phyloP scores from a whole-genome alignment of 1,140 invertebrate genomes.

The Caenorhabditis briggsae region DNA sequence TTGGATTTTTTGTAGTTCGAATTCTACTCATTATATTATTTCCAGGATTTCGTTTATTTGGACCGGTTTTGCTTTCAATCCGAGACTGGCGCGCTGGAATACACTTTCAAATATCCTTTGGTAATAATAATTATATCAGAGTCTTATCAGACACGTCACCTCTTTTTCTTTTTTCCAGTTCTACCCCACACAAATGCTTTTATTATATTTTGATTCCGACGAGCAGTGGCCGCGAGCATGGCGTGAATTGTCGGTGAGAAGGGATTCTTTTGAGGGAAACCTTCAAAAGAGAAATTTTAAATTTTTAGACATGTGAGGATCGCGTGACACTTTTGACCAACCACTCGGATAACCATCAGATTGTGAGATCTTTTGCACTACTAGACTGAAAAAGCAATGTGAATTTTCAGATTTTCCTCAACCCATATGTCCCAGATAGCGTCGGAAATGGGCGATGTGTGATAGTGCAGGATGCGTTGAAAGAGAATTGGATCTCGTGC shows the following conservation, averaged over 20 bases:
- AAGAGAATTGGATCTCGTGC: background rate
- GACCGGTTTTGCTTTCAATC: constrained; percentile 40
- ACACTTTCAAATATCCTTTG: constrained; percentile 25
- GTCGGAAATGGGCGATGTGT: constrained; percentile 6
- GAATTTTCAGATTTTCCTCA: constrained; percentile 30
- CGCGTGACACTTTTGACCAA: constrained; percentile 4
- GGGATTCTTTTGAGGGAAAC: background rate
- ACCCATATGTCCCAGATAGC: background rate
- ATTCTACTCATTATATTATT: background rate
- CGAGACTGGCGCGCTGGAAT: constrained; percentile 17
- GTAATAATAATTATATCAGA: background rate
- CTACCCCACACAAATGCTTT: constrained; percentile 32
- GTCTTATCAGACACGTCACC: no score
- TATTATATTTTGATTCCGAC: constrained; percentile 29
- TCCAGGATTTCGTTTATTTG: constrained; percentile 28
- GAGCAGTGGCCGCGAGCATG: constrained; percentile 30
- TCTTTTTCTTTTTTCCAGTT: background rate
- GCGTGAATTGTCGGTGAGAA: background rate
- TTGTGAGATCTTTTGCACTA: background rate
- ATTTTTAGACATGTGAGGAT: constrained; percentile 43
- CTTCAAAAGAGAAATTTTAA: background rate
- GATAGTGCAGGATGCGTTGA: background rate
- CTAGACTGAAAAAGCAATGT: background rate
- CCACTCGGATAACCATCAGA: constrained; percentile 18
- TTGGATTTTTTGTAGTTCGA: no score